These are phyloP conservation scores for Cuculus canorus DNA, from an alignment of 2,797 vertebrate genomes.

Conservation along the genomic window DNA sequence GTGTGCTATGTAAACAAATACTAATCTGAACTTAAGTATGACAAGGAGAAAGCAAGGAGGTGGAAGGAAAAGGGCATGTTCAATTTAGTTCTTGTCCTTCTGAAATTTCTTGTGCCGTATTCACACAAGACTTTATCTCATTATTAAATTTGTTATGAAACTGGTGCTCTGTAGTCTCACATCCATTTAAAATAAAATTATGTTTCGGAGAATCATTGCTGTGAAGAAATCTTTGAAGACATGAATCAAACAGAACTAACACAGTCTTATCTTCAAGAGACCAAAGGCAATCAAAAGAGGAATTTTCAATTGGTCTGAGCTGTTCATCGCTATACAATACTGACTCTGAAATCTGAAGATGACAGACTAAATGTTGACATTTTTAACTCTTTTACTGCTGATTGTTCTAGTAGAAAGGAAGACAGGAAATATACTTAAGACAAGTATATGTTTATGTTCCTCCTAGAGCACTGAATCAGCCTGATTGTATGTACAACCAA, in stretches of 20 bases:
- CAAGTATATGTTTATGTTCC: neutral
- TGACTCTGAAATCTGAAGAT: neutral
- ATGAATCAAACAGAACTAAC: neutral
- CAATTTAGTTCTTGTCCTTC: neutral
- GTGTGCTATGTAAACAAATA: neutral
- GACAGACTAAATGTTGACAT: neutral
- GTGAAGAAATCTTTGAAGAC: neutral
- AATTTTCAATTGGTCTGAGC: neutral
- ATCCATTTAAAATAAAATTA: neutral
- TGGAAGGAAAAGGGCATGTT: neutral
- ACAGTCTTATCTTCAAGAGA: neutral
- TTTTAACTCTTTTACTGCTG: neutral
- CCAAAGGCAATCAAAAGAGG: neutral
- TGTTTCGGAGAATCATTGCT: neutral
- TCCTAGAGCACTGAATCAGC: neutral
- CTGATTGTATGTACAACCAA: neutral
- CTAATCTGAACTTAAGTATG: neutral
- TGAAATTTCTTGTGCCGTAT: neutral
- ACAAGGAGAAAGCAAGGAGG: neutral
- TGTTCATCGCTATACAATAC: neutral
- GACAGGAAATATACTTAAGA: neutral
- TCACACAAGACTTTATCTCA: neutral
- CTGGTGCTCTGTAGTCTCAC: neutral
- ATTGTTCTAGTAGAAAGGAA: neutral
- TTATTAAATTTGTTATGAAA: neutral